Conservation (phyloP, 2,888 invertebrate species). For the Callinectes sapidus region DNA sequence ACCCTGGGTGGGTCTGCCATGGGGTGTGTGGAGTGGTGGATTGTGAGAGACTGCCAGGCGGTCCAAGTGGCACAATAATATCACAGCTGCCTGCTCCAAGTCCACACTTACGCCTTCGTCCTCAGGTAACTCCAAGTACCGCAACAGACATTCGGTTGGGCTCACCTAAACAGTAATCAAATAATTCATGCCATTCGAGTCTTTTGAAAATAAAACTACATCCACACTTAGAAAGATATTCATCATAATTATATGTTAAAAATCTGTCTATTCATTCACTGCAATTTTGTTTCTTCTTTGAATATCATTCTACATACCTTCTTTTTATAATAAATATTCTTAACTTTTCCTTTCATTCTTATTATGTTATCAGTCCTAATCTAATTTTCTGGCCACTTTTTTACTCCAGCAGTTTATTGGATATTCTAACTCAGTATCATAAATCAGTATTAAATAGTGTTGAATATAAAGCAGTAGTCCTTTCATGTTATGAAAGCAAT, state of each 20-base stretch:
- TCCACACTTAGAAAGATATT: not conserved
- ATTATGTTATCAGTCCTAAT: not conserved
- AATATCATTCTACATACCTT: not conserved
- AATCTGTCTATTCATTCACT: not conserved
- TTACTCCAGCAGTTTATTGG: too few species aligned
- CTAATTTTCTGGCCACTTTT: too few species aligned
- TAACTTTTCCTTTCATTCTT: not conserved
- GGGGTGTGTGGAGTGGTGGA: conserved; percentile 79
- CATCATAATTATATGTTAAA: not conserved
- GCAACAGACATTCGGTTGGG: conserved; percentile 81
- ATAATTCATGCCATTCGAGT: not conserved
- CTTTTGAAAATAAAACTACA: not conserved
- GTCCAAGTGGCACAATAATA: conserved; percentile 91
- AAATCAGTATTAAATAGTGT: too few species aligned
- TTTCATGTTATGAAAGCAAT: too few species aligned
- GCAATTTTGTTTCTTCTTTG: not conserved
- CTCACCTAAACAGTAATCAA: conserved; percentile 74
- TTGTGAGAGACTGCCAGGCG: conserved; percentile 88
- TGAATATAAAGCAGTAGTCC: too few species aligned
- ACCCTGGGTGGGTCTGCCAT: conserved; percentile 73
- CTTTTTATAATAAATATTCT: not conserved
- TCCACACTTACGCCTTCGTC: conserved; percentile 84
- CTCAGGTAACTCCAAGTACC: conserved; percentile 88
- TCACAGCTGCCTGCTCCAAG: conserved; percentile 92
- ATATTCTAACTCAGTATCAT: too few species aligned